These are phyloP conservation scores for Ameiurus melas DNA, from an alignment of 2,113 vertebrate genomes.

Conservation along the genomic window DNA sequence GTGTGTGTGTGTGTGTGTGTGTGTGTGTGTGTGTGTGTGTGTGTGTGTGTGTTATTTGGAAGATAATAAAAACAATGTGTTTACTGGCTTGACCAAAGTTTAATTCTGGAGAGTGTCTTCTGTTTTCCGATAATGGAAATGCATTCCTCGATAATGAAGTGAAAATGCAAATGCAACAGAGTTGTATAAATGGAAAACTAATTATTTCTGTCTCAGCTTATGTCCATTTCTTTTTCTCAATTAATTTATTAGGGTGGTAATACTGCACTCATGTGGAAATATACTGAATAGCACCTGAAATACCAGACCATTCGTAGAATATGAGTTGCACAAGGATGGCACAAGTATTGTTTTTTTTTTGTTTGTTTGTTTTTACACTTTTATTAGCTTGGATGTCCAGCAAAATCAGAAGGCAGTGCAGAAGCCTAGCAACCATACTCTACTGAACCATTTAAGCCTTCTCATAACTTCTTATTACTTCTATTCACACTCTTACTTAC, in stretches of 20 bases:
- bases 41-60: constrained; percentile 66
- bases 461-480: neutral
- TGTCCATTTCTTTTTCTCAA: neutral
- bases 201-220: neutral
- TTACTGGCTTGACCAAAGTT: constrained; percentile 62
- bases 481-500: neutral
- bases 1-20: neutral
- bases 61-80: constrained; percentile 72
- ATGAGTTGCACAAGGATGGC: neutral
- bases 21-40: constrained; percentile 27
- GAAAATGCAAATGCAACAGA: neutral
- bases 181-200: neutral
- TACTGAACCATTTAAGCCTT: neutral
- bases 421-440: neutral
- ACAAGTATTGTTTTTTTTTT: neutral
- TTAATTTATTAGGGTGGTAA: neutral
- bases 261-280: constrained; percentile 47
- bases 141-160: constrained; percentile 6
- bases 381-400: neutral
- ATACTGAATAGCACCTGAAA: constrained; percentile 23
- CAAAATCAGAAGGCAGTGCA: neutral
- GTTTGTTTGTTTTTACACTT: neutral
- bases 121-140: constrained; percentile 24
- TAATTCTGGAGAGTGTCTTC: constrained; percentile 31
- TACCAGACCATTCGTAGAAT: neutral